Evolutionary conservation across 1,140 invertebrate species (phyloP).

Genomic region (Tribolium castaneum): DNA sequence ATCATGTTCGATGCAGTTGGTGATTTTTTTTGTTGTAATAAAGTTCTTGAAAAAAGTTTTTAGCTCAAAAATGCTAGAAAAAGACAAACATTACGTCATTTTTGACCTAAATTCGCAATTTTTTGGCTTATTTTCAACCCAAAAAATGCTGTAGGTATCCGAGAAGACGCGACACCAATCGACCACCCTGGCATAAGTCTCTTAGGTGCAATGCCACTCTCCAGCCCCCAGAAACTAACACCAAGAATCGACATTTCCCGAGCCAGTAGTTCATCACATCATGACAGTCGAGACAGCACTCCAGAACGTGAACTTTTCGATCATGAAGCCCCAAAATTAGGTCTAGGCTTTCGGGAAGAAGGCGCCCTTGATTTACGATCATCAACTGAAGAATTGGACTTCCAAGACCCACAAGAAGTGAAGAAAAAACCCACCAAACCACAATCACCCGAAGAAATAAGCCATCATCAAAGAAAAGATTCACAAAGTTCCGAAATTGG

Average conservation of each 20-base stretch:
- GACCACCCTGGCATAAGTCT: slow-evolving; percentile 59
- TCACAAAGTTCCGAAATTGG: slow-evolving; percentile 82
- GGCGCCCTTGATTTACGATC: slow-evolving; percentile 83
- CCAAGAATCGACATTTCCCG: slow-evolving; percentile 89
- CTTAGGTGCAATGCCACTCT: slow-evolving; percentile 60
- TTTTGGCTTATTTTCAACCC: too few relatives aligned
- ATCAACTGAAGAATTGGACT: slow-evolving; percentile 86
- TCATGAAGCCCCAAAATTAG: slow-evolving; percentile 63
- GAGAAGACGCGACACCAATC: slow-evolving; percentile 70
- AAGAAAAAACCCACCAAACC: slow-evolving; percentile 35
- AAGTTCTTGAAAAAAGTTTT: too few relatives aligned
- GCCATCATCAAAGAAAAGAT: slow-evolving; percentile 78
- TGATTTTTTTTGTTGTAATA: too few relatives aligned
- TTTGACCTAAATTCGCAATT: too few relatives aligned
- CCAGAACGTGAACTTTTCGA: slow-evolving; percentile 80
- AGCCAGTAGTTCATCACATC: slow-evolving; percentile 86
- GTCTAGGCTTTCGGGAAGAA: slow-evolving; percentile 78
- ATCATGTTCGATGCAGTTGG: too few relatives aligned
- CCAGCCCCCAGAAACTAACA: slow-evolving; percentile 67
- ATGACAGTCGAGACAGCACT: slow-evolving; percentile 83
- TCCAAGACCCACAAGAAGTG: slow-evolving; percentile 73
- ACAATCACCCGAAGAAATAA: slow-evolving; percentile 55
- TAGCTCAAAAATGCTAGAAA: too few relatives aligned
- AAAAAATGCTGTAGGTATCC: too few relatives aligned
- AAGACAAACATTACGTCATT: too few relatives aligned